phyloP scores from a whole-genome alignment of 1,140 invertebrate genomes.

The Brachionus koreanus region DNA sequence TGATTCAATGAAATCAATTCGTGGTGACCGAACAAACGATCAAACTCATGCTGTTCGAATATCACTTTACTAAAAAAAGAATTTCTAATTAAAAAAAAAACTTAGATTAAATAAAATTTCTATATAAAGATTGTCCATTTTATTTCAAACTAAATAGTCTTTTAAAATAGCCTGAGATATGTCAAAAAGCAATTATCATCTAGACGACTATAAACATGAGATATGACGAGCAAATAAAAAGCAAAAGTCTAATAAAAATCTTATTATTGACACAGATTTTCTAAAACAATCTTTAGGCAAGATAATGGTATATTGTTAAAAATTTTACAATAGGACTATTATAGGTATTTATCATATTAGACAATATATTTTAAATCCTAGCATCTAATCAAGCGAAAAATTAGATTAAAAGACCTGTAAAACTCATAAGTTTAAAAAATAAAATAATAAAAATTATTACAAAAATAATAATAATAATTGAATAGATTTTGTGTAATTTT shows the following conservation, averaged over 20 bases:
- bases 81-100: not conserved
- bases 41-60: not conserved
- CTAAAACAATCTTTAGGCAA: not conserved
- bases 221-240: not conserved
- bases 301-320: not conserved
- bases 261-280: not conserved
- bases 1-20: not conserved
- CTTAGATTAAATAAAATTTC: not conserved
- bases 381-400: not conserved
- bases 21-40: not conserved
- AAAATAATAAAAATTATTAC: not conserved
- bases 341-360: not conserved
- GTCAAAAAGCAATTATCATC: slow-evolving; percentile 11
- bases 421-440: not conserved
- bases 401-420: slow-evolving; percentile 2
- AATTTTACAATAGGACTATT: not conserved
- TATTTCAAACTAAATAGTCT: not conserved
- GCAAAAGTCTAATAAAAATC: not conserved
- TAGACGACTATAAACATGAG: not conserved
- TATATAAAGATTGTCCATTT: not conserved
- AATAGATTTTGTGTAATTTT: not conserved
- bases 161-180: not conserved
- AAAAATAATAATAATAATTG: not conserved
- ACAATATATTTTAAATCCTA: not conserved
- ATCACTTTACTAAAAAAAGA: not conserved